Percentiles rank a stretch among this genome's conserved stretches.
These are phyloP conservation scores for Pandion haliaetus DNA, from an alignment of 2,113 vertebrate genomes.

Conservation along the genomic window DNA sequence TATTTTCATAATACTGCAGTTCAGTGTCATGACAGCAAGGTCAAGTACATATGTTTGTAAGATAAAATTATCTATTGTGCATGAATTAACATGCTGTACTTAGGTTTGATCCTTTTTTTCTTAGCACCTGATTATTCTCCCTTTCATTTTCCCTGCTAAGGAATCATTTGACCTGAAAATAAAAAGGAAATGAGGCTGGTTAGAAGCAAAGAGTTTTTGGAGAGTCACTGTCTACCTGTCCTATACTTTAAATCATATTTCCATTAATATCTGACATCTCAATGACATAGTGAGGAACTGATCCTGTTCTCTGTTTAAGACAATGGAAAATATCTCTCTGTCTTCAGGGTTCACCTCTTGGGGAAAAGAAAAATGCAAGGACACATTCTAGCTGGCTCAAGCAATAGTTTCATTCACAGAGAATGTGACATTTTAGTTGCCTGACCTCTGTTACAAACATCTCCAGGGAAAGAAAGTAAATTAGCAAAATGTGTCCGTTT, in stretches of 20 bases:
- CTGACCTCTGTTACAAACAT: neutral
- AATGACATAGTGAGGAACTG: neutral
- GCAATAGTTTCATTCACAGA: neutral
- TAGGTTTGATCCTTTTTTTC: neutral
- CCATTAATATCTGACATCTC: neutral
- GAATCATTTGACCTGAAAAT: constrained; percentile 4
- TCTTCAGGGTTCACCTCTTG: neutral
- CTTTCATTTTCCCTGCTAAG: neutral
- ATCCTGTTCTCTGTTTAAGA: neutral
- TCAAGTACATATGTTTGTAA: neutral
- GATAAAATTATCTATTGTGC: neutral
- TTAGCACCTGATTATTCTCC: neutral
- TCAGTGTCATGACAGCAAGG: neutral
- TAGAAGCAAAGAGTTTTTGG: neutral
- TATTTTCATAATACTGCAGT: neutral
- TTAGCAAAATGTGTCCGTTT: neutral
- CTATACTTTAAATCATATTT: neutral
- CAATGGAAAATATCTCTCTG: neutral
- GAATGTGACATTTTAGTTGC: neutral
- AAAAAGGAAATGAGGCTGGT: neutral
- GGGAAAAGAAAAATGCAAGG: neutral
- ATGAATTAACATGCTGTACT: neutral
- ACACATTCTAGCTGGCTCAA: neutral
- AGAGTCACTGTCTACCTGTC: neutral
- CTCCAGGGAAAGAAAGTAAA: neutral